These are phyloP conservation scores for Lasioglossum baleicum DNA, from an alignment of 1,140 invertebrate genomes.

Conservation along the genomic window DNA sequence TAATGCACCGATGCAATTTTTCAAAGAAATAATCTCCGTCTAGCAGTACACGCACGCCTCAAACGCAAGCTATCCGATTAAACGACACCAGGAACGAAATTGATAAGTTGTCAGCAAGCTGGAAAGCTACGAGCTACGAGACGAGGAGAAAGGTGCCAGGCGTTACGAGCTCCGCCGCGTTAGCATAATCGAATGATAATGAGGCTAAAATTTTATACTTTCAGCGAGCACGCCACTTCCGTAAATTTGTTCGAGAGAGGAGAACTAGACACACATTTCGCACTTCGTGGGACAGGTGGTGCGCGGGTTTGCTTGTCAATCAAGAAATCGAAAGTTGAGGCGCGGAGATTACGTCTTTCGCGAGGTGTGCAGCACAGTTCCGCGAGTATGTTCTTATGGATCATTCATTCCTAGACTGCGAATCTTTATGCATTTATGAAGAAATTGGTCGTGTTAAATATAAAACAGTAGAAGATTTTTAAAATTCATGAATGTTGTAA, in stretches of 20 bases:
- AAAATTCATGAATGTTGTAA: no score
- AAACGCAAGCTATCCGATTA: background rate
- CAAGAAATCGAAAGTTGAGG: constrained; percentile 30
- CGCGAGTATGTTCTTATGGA: background rate
- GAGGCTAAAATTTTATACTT: constrained; percentile 11
- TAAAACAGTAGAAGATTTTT: no score
- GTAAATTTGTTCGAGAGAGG: background rate
- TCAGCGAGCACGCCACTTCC: constrained; percentile 1
- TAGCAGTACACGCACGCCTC: no score
- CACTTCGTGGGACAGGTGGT: background rate
- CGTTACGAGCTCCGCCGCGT: background rate
- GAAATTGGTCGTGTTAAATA: no score
- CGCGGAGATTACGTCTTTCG: constrained; percentile 3
- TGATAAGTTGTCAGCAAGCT: constrained; percentile 5
- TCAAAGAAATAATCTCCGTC: background rate
- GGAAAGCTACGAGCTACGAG: constrained; percentile 17
- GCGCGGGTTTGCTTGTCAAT: constrained; percentile 12
- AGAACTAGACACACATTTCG: background rate
- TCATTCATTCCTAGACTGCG: no score
- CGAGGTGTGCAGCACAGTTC: background rate
- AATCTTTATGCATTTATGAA: background rate
- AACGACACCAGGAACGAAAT: background rate
- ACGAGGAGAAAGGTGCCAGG: constrained; percentile 16
- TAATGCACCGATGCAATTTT: background rate
- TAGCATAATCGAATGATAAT: constrained; percentile 50